Evolutionary conservation across 2,113 vertebrate species (phyloP).

Genomic region (Mesocricetus auratus): DNA sequence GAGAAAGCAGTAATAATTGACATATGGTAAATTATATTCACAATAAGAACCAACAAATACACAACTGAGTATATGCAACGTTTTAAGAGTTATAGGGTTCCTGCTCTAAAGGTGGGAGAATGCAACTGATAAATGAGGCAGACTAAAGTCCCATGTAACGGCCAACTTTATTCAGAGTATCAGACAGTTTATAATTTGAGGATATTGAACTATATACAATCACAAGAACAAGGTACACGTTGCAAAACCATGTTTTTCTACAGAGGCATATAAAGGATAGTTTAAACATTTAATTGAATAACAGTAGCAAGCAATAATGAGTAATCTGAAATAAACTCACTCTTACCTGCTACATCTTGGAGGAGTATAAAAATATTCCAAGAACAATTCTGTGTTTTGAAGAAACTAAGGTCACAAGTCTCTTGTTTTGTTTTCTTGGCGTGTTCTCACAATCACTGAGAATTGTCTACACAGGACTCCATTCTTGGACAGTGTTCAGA

Average conservation of each 20-base stretch:
- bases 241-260: neutral
- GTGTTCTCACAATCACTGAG: neutral
- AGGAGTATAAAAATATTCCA: neutral
- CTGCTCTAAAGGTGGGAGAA: neutral
- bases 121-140: neutral
- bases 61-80: neutral
- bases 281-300: neutral
- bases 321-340: neutral
- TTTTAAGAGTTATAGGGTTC: neutral
- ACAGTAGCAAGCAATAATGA: neutral
- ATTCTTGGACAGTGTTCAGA: neutral
- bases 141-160: neutral
- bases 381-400: neutral
- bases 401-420: neutral
- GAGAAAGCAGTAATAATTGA: slow-evolving; percentile 7
- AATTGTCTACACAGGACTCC: neutral
- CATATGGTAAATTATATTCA: neutral
- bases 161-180: neutral
- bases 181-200: neutral
- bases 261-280: neutral
- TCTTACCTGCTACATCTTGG: neutral
- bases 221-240: neutral
- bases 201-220: neutral
- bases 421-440: neutral
- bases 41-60: neutral